A percentile compares a stretch with the other conserved stretches of the same genome.
phyloP scores from a whole-genome alignment of 2,888 invertebrate species.

The Eilema sororculum region DNA sequence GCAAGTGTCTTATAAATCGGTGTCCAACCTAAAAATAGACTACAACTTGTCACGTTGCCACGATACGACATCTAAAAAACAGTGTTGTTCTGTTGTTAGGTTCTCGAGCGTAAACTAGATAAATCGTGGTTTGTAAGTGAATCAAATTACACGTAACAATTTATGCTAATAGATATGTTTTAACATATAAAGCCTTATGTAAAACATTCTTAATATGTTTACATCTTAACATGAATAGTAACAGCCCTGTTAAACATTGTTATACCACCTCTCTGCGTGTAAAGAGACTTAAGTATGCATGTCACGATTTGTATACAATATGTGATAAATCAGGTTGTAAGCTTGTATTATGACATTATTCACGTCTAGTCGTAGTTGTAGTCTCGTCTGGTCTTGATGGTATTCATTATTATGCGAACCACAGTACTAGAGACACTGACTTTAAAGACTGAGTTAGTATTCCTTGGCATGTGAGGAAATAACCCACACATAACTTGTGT shows the following conservation, averaged over 20 bases:
- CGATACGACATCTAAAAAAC: conserved; percentile 25
- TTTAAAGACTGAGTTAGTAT: background rate
- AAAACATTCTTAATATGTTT: background rate
- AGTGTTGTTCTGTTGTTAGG: background rate
- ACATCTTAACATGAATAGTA: background rate
- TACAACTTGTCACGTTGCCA: too few relatives aligned
- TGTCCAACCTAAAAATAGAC: too few relatives aligned
- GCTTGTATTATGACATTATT: background rate
- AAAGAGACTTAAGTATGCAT: background rate
- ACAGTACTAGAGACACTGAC: background rate
- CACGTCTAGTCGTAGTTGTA: background rate
- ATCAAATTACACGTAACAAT: background rate
- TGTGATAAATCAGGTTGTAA: background rate
- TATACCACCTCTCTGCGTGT: background rate
- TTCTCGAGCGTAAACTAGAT: background rate
- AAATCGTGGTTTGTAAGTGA: background rate
- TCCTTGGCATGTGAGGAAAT: background rate
- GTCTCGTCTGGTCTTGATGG: background rate
- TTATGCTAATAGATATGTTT: background rate
- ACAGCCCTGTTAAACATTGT: background rate
- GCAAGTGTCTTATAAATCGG: too few relatives aligned
- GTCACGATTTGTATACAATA: background rate
- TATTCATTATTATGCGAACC: background rate
- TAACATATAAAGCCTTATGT: background rate
- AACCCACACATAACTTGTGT: background rate